These are phyloP conservation scores for Neomonachus schauinslandi DNA, from an alignment of 2,113 vertebrate species.

Conservation along the genomic window DNA sequence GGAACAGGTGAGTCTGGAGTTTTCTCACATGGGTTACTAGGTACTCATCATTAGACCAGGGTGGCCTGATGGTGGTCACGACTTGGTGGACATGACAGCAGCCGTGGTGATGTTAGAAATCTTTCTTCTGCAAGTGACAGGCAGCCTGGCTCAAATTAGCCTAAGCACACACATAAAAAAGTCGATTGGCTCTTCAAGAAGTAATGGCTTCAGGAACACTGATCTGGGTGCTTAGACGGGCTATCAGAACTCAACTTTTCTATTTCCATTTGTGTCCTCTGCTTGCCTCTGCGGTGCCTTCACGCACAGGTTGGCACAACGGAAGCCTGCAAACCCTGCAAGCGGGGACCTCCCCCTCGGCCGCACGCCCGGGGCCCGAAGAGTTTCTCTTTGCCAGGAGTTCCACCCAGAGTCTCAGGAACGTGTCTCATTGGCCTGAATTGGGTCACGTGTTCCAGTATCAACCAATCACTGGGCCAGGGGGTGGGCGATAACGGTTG, in stretches of 20 bases:
- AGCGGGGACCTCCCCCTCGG: accelerated
- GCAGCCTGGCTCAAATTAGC: not conserved
- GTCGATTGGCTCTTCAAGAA: not conserved
- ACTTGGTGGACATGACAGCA: not conserved
- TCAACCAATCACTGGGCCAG: not conserved
- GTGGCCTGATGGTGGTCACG: not conserved
- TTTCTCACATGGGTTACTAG: not conserved
- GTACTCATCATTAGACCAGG: not conserved
- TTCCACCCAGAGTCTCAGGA: not conserved
- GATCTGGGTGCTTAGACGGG: too few species aligned
- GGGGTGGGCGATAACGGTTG: not conserved
- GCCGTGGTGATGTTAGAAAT: not conserved
- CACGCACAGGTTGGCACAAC: not conserved
- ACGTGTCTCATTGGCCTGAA: not conserved
- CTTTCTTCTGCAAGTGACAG: not conserved
- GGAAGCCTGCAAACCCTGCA: not conserved
- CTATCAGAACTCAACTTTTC: not conserved
- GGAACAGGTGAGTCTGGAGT: not conserved
- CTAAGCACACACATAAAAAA: not conserved
- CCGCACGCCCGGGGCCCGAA: not conserved
- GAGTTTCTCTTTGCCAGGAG: not conserved
- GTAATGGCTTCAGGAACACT: not conserved
- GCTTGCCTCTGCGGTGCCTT: not conserved
- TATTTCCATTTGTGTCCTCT: not conserved
- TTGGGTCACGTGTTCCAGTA: not conserved